These are phyloP conservation scores for Achroia grisella DNA, from an alignment of 1,140 invertebrate species.

Conservation along the genomic window DNA sequence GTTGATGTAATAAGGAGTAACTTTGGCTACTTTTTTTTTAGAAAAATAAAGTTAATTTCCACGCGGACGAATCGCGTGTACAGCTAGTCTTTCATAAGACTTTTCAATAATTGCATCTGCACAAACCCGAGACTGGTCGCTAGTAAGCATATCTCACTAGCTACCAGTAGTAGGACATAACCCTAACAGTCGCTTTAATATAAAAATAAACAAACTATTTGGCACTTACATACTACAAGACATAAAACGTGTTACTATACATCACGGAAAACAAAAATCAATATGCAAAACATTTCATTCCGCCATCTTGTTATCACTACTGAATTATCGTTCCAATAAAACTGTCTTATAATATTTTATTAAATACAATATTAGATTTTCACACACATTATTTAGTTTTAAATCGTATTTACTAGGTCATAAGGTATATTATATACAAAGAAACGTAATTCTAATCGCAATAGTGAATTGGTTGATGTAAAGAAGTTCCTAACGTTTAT, in stretches of 20 bases:
- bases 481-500: slow-evolving; percentile 25
- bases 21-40: too few species aligned
- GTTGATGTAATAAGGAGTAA: too few species aligned
- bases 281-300: background rate
- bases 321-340: slow-evolving; percentile 3
- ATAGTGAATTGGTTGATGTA: slow-evolving; percentile 11
- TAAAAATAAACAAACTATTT: background rate
- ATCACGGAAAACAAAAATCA: background rate
- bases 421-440: background rate
- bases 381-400: background rate
- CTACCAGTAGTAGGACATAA: too few species aligned
- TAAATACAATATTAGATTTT: background rate
- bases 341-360: background rate
- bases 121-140: too few species aligned
- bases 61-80: too few species aligned
- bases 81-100: too few species aligned
- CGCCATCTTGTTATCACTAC: too few species aligned
- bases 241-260: background rate
- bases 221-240: background rate
- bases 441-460: background rate
- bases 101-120: too few species aligned
- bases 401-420: background rate
- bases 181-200: too few species aligned
- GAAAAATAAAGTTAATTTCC: too few species aligned
- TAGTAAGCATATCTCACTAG: too few species aligned